Evolutionary conservation across 1,140 invertebrate species (phyloP), one percentile per base, ranked within the genome.

Genomic region (Panagrolaimus sp.): DNA sequence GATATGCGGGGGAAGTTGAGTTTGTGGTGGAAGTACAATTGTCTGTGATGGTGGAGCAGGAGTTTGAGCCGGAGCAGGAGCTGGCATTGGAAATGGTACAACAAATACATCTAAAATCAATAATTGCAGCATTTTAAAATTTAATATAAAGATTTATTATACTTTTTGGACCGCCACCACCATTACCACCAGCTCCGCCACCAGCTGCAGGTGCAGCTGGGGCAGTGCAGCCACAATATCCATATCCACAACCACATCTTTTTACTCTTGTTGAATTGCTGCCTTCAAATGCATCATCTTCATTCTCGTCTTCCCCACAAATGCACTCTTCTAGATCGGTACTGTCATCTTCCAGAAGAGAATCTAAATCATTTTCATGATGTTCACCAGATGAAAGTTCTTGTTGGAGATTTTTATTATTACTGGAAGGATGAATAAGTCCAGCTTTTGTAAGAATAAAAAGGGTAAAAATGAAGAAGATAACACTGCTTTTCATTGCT

Each of bases 111-210:
- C 31, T 38, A 38, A 38, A 38, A n/a, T n/a, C 31, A 38, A 7
- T 38, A 38, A 38, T 38, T 38, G 47, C n/a, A n/a, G 14, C 2
- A 20, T 11, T 20, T 14, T 20, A 57, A 11, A 11, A 57, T 16
- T n/a, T n/a, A n/a, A n/a, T 20, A 57, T 57, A 27, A 57, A 57
- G 14, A 25, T 51, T 0, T 4, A 38, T 38, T 4, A 4, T 38
- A 38, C 31, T 38, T 38, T 38, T 38, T 38, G n/a, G n/a, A n/a
- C 31, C 31, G 31, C 48, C 48, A 13, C 14, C 14, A 11, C 48
- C 48, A 13, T 27, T 25, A 63, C 75, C 25, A 72, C 5, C 73
- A 69, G 51, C 38, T 48, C 23, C 45, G 65, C 75, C 25, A 72
- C 5, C 73, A 69, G 51, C 38, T 48, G 43, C 45, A 25, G 46